Percentiles rank a stretch among this genome's conserved stretches.
These are phyloP conservation scores for Celastrina argiolus DNA, from an alignment of 2,888 invertebrate species.

Conservation along the genomic window DNA sequence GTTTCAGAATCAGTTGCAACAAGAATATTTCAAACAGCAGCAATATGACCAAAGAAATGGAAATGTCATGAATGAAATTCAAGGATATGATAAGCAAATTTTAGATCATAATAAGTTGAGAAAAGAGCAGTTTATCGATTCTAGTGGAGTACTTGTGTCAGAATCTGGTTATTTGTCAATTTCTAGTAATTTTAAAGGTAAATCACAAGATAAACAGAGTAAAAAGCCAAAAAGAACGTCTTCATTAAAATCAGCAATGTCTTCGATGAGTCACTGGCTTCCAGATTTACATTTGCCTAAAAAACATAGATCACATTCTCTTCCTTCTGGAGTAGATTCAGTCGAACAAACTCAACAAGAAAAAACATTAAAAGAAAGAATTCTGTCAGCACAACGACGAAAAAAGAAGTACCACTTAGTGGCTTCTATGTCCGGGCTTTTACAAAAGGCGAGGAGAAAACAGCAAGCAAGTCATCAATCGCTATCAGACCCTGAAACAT, in stretches of 20 bases:
- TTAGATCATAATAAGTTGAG: conserved; percentile 51
- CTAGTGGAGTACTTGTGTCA: conserved; percentile 81
- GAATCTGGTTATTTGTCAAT: conserved; percentile 88
- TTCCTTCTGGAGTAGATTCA: conserved; percentile 84
- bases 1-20: conserved; percentile 74
- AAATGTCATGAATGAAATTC: conserved; percentile 57
- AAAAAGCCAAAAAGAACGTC: conserved; percentile 85
- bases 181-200: conserved; percentile 80
- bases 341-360: conserved; percentile 69
- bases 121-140: conserved; percentile 67
- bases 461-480: conserved; percentile 80
- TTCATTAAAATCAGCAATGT: conserved; percentile 88
- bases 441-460: conserved; percentile 89
- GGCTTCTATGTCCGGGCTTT: conserved; percentile 89
- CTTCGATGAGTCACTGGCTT: conserved; percentile 87
- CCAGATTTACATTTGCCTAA: conserved; percentile 88
- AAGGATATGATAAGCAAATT: conserved; percentile 57
- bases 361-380: conserved; percentile 67
- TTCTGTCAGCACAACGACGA: conserved; percentile 73
- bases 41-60: conserved; percentile 75
- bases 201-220: conserved; percentile 71
- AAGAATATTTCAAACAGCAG: conserved; percentile 74
- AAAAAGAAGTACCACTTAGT: conserved; percentile 90
- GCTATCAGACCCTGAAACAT: conserved; percentile 86
- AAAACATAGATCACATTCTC: conserved; percentile 87